A percentile compares a stretch with the other conserved stretches of the same genome.
These are phyloP conservation scores for Elachura formosa DNA, from an alignment of 2,113 vertebrate genomes.

Conservation along the genomic window DNA sequence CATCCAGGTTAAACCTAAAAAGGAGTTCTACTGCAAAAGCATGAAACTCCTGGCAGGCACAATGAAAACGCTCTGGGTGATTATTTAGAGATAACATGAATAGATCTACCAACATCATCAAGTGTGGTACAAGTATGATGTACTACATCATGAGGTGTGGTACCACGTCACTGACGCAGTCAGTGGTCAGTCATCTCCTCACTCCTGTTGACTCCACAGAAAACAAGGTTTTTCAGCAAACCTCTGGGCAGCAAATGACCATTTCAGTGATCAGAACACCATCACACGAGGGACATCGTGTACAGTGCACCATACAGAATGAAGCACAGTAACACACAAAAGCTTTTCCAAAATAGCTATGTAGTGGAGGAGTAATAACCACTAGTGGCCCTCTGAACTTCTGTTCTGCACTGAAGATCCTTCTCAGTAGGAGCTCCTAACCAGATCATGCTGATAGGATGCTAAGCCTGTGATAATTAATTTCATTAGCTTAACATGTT, in stretches of 20 bases:
- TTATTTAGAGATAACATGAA: background rate
- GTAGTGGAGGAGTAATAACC: background rate
- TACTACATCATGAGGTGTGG: too few species aligned
- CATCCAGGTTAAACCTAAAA: background rate
- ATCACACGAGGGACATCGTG: accelerated
- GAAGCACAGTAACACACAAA: accelerated
- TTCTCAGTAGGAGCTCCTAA: accelerated
- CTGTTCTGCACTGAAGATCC: background rate
- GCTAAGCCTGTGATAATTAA: background rate
- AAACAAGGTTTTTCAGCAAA: background rate
- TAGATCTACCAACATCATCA: background rate
- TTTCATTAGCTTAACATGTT: background rate
- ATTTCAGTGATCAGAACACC: background rate
- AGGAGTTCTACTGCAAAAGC: background rate
- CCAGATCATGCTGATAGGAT: background rate
- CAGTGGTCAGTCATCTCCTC: too few species aligned
- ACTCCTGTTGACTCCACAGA: background rate
- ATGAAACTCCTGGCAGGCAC: background rate
- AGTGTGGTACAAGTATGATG: accelerated
- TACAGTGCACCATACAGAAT: too few species aligned
- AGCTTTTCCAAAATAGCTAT: background rate
- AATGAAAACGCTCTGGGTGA: background rate
- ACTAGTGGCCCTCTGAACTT: background rate
- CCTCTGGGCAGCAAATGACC: background rate
- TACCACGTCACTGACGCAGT: too few species aligned